These are phyloP conservation scores for Clupea harengus DNA, from an alignment of 2,113 vertebrate species.

Conservation along the genomic window DNA sequence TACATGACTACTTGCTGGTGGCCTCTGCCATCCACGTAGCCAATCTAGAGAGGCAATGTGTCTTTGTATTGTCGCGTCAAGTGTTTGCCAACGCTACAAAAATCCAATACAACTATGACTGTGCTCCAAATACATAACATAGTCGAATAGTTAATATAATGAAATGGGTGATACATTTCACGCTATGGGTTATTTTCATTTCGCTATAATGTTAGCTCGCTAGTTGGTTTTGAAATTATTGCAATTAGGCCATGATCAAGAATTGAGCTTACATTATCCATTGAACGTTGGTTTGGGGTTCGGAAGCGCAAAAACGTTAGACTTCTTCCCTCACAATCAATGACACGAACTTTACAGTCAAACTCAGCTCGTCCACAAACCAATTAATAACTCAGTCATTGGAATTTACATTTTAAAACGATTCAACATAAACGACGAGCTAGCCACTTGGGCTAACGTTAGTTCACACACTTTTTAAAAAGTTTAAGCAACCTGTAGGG, in stretches of 20 bases:
- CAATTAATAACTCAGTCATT: background rate
- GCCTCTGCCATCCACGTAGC: conserved; percentile 15
- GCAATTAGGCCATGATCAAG: conserved; percentile 7
- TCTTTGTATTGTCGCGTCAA: conserved; percentile 5
- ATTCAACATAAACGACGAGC: background rate
- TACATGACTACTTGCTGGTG: background rate
- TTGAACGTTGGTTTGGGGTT: background rate
- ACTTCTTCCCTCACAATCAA: background rate
- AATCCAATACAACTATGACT: background rate
- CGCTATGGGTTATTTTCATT: background rate
- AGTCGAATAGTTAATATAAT: background rate
- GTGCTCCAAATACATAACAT: background rate
- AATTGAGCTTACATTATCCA: background rate
- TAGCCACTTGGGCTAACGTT: background rate
- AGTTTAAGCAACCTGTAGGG: conserved; percentile 4
- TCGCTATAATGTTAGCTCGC: background rate
- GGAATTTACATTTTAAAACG: background rate
- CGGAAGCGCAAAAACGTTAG: background rate
- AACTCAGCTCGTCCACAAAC: background rate
- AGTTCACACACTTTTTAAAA: conserved; percentile 9
- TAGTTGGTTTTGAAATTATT: background rate
- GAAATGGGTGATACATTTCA: background rate
- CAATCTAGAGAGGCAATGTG: background rate
- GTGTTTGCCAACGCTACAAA: background rate
- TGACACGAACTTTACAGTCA: background rate